These are phyloP conservation scores for Lophura nycthemera DNA, from an alignment of 2,113 vertebrate species.

Conservation along the genomic window DNA sequence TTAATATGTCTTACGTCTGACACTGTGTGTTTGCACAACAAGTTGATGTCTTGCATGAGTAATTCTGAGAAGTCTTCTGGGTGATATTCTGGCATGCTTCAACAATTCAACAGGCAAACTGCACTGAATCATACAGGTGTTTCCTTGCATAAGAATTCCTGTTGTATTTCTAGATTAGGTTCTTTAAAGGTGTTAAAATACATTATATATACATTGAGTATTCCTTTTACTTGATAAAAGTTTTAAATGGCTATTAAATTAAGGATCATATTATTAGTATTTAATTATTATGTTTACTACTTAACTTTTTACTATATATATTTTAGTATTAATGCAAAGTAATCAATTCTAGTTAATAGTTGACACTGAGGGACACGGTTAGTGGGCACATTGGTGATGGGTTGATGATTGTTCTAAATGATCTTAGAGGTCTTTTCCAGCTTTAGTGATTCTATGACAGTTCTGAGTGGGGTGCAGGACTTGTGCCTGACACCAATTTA, in stretches of 20 bases:
- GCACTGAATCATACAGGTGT: not conserved
- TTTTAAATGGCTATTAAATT: not conserved
- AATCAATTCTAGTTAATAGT: not conserved
- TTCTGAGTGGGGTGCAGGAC: not conserved
- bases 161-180: not conserved
- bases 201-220: not conserved
- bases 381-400: not conserved
- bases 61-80: not conserved
- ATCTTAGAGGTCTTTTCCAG: not conserved
- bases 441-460: not conserved
- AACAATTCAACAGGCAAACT: not conserved
- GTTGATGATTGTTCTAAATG: not conserved
- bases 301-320: not conserved
- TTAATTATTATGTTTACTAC: not conserved
- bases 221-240: not conserved
- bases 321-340: not conserved
- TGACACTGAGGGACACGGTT: not conserved
- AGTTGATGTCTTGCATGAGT: not conserved
- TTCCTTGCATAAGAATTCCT: not conserved
- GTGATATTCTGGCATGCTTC: not conserved
- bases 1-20: not conserved
- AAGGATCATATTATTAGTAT: not conserved
- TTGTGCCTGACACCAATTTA: not conserved
- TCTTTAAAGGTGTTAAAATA: not conserved
- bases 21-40: not conserved